Percentiles rank a stretch among this genome's conserved stretches.
These are phyloP conservation scores for Steinernema feltiae DNA, from an alignment of 1,140 invertebrate species.

Conservation along the genomic window DNA sequence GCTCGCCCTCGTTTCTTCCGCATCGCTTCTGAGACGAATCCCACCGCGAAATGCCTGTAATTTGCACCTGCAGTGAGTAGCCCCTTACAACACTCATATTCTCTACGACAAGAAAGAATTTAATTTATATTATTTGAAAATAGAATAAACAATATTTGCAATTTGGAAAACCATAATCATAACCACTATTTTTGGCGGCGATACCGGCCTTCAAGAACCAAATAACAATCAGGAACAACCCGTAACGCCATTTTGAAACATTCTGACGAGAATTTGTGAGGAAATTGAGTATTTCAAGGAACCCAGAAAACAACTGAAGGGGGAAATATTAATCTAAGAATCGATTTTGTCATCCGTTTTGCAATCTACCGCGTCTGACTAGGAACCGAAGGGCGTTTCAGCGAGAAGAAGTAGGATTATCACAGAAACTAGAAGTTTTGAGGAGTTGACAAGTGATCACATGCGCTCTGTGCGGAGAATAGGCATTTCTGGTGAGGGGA, in stretches of 20 bases:
- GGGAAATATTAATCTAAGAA: not conserved
- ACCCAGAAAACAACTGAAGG: not conserved
- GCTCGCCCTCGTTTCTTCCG: too few relatives aligned
- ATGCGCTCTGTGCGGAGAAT: slow-evolving; percentile 26
- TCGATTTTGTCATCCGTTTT: not conserved
- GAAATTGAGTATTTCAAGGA: not conserved
- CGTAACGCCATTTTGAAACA: slow-evolving; percentile 14
- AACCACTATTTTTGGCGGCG: slow-evolving; percentile 15
- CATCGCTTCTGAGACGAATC: too few relatives aligned
- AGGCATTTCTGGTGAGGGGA: slow-evolving; percentile 56
- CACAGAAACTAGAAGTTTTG: not conserved
- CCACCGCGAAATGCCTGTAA: too few relatives aligned
- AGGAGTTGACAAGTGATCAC: not conserved
- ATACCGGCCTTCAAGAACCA: slow-evolving; percentile 11
- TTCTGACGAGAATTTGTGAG: not conserved
- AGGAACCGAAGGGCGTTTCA: not conserved
- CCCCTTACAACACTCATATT: not conserved
- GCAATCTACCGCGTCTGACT: slow-evolving; percentile 5
- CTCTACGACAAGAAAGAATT: not conserved
- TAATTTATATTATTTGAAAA: too few relatives aligned
- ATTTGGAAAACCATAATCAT: not conserved
- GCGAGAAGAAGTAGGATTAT: not conserved
- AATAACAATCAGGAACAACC: slow-evolving; percentile 11
- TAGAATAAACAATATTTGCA: slow-evolving; percentile 7
- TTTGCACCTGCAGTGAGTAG: too few relatives aligned